A percentile compares a stretch with the other conserved stretches of the same genome.
Evolutionary conservation across 1,140 invertebrate genomes (phyloP).

Genomic region (Geopemphigus sp.): DNA sequence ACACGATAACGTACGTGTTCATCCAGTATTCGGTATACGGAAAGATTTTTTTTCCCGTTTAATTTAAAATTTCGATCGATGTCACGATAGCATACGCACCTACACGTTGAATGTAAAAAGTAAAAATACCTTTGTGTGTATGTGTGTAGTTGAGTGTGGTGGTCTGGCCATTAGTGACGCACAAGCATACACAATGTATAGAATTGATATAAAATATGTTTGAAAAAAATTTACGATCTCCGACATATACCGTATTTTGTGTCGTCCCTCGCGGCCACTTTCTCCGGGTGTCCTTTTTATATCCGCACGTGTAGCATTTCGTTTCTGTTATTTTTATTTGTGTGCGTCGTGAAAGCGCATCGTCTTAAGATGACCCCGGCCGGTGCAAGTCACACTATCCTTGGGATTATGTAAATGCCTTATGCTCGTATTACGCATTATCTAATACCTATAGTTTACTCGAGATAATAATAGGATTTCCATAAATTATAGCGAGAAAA

Average conservation of each 20-base stretch:
- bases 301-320: background rate
- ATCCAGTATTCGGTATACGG: background rate
- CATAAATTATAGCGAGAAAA: background rate
- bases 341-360: conserved; percentile 20
- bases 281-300: conserved; percentile 39
- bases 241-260: background rate
- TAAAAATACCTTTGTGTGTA: background rate
- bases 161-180: background rate
- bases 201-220: background rate
- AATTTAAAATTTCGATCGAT: background rate
- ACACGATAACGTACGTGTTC: too few species aligned
- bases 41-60: background rate
- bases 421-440: background rate
- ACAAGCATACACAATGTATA: background rate
- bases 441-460: background rate
- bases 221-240: conserved; percentile 8
- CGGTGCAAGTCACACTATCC: background rate
- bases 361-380: background rate
- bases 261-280: conserved; percentile 22
- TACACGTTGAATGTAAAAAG: background rate
- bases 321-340: background rate
- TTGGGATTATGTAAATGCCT: conserved; percentile 37
- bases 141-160: background rate
- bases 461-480: background rate
- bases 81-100: background rate